phyloP scores from a whole-genome alignment of 2,113 vertebrate genomes.

The Neodontobutis hainanensis region DNA sequence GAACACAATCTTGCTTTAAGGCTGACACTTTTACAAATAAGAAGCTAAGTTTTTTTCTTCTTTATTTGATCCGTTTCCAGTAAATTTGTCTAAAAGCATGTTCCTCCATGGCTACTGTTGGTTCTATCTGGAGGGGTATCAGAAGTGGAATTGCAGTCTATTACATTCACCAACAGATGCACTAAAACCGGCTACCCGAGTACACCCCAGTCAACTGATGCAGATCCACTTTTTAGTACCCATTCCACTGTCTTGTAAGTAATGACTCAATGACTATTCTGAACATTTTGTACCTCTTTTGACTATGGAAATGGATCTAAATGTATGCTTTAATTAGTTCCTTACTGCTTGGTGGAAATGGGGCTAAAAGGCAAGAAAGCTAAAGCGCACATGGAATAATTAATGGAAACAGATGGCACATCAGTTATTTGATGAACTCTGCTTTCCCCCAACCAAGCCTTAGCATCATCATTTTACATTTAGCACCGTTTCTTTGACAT shows the following conservation, averaged over 20 bases:
- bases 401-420: slow-evolving; percentile 3
- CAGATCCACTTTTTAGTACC: too few relatives aligned
- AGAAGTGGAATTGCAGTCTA: too few relatives aligned
- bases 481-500: slow-evolving; percentile 14
- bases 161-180: too few relatives aligned
- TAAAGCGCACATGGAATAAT: not conserved
- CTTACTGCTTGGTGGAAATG: not conserved
- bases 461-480: slow-evolving; percentile 16
- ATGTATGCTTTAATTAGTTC: not conserved
- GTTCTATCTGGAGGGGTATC: too few relatives aligned
- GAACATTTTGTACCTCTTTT: not conserved
- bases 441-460: slow-evolving; percentile 20
- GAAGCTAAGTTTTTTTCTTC: too few relatives aligned
- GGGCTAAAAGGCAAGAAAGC: not conserved
- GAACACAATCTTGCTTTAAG: too few relatives aligned
- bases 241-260: not conserved
- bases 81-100: too few relatives aligned
- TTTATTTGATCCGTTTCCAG: too few relatives aligned
- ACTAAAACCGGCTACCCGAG: too few relatives aligned
- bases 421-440: not conserved
- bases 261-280: not conserved
- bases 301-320: not conserved
- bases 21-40: too few relatives aligned
- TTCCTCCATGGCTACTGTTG: too few relatives aligned
- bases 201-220: too few relatives aligned